Evolutionary conservation across 2,888 invertebrate genomes (phyloP).

Genomic region (Asteroscopus sphinx): DNA sequence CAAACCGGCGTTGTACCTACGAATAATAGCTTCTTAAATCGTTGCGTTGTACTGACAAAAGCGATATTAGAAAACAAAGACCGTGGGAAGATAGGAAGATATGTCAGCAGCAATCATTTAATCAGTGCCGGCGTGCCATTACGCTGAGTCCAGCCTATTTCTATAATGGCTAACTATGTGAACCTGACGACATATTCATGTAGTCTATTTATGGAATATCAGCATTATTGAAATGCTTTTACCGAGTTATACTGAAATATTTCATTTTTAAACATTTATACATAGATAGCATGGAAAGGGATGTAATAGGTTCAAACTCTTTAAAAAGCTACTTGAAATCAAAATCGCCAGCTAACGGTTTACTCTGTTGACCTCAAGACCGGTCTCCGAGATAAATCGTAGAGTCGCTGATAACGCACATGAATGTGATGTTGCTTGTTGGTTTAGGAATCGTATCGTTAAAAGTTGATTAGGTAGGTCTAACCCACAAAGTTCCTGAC

Average conservation of each 20-base stretch:
- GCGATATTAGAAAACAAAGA: not conserved
- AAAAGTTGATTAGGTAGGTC: too few species aligned
- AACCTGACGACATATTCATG: too few species aligned
- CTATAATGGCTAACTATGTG: too few species aligned
- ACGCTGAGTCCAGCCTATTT: conserved; percentile 24
- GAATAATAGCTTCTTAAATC: not conserved
- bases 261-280: not conserved
- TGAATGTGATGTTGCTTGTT: too few species aligned
- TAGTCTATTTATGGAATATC: too few species aligned
- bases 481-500: too few species aligned
- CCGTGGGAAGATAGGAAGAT: conserved; percentile 42
- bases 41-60: not conserved
- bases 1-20: not conserved
- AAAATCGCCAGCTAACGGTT: not conserved
- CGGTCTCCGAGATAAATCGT: too few species aligned
- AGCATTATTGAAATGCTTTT: too few species aligned
- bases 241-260: not conserved
- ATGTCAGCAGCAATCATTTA: conserved; percentile 37
- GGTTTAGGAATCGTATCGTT: too few species aligned
- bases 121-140: conserved; percentile 38
- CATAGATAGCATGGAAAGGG: not conserved
- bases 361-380: too few species aligned
- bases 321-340: not conserved
- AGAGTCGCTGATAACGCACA: too few species aligned
- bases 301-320: not conserved